Conservation (phyloP, 2,888 invertebrate species). For the Drosophila mimetica region DNA sequence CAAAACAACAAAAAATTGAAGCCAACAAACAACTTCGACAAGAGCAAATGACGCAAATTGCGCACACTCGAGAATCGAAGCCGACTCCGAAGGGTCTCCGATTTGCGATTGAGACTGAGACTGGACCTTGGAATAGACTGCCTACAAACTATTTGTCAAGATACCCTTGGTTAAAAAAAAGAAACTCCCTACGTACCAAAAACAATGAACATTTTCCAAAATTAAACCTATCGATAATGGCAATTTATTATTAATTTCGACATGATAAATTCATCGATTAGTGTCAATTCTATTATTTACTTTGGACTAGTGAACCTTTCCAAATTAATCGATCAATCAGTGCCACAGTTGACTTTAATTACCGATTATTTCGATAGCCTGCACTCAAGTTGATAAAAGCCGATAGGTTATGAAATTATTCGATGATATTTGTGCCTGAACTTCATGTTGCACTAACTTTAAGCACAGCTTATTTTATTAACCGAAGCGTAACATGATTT, state of each 20-base stretch:
- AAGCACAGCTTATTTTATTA: too few relatives aligned
- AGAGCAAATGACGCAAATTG: slow-evolving; percentile 71
- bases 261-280: neutral
- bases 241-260: neutral
- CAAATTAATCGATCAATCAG: slow-evolving; percentile 27
- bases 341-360: slow-evolving; percentile 15
- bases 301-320: neutral
- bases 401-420: slow-evolving; percentile 5
- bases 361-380: slow-evolving; percentile 22
- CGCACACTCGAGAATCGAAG: slow-evolving; percentile 29
- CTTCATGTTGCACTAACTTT: too few relatives aligned
- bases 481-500: too few relatives aligned
- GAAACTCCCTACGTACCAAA: neutral
- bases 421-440: too few relatives aligned
- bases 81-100: slow-evolving; percentile 25
- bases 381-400: neutral
- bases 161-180: neutral
- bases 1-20: slow-evolving; percentile 15
- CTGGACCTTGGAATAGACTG: neutral
- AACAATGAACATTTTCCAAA: neutral
- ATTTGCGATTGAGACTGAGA: neutral
- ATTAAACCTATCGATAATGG: neutral
- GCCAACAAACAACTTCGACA: slow-evolving; percentile 30
- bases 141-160: neutral
- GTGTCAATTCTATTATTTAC: neutral